These are phyloP conservation scores for Epinotia nisella DNA, from an alignment of 2,888 invertebrate genomes.

Conservation along the genomic window DNA sequence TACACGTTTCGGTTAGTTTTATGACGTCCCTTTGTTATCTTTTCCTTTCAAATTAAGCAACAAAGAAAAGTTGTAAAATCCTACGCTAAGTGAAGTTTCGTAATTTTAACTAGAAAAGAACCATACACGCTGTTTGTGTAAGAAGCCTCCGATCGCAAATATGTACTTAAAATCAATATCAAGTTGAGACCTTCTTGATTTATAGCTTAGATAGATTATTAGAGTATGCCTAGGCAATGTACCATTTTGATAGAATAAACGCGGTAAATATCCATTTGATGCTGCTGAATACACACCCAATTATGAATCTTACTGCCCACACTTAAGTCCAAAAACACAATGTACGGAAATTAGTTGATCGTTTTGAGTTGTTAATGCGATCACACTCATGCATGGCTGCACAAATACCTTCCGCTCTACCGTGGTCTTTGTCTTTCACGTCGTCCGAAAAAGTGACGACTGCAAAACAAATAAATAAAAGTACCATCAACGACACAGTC, in stretches of 20 bases:
- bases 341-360: background rate
- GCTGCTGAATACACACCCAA: background rate
- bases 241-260: background rate
- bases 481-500: background rate
- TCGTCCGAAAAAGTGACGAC: constrained; percentile 80
- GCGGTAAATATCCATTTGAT: background rate
- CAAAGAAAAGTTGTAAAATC: no score
- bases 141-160: no score
- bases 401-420: constrained; percentile 59
- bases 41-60: no score
- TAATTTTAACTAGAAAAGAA: no score
- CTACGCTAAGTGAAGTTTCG: no score
- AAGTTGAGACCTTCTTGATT: no score
- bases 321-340: background rate
- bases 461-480: constrained; percentile 59
- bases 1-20: no score
- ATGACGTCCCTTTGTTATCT: no score
- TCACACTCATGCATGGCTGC: constrained; percentile 45
- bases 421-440: constrained; percentile 62
- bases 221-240: background rate
- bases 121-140: no score
- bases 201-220: no score
- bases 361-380: constrained; percentile 34
- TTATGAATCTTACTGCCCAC: constrained; percentile 4
- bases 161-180: no score